Evolutionary conservation across 2,113 vertebrate genomes (phyloP).

Genomic region (Plectropomus leopardus): DNA sequence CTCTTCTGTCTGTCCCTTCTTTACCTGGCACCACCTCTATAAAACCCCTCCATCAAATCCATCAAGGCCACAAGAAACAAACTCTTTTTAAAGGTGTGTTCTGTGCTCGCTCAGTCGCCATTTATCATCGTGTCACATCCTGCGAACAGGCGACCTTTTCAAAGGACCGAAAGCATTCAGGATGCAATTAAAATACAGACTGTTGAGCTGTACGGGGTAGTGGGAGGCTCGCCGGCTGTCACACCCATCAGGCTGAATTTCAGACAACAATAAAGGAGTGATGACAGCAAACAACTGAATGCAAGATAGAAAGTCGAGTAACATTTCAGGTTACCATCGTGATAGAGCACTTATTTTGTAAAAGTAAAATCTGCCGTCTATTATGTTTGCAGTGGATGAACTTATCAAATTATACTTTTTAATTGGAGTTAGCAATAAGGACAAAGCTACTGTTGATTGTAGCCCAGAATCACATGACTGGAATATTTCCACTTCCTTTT

Average conservation of each 20-base stretch:
- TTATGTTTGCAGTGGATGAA: no score
- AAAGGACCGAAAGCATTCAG: slow-evolving; percentile 51
- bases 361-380: not conserved
- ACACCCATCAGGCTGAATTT: slow-evolving; percentile 5
- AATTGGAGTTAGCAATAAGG: no score
- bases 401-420: no score
- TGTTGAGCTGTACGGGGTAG: slow-evolving; percentile 27
- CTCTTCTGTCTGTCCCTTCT: slow-evolving; percentile 8
- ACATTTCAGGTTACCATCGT: not conserved
- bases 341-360: not conserved
- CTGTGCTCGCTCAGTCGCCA: slow-evolving; percentile 5
- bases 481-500: no score
- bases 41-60: slow-evolving; percentile 30
- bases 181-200: slow-evolving; percentile 59
- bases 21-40: slow-evolving; percentile 5
- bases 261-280: slow-evolving; percentile 11
- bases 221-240: slow-evolving; percentile 6
- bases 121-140: slow-evolving; percentile 69
- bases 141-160: slow-evolving; percentile 69
- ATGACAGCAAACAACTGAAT: not conserved
- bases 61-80: slow-evolving; percentile 60
- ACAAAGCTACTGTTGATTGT: no score
- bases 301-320: not conserved
- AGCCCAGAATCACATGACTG: no score
- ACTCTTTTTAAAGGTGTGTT: slow-evolving; percentile 39